Evolutionary conservation across 2,888 invertebrate species (phyloP).

Genomic region (Automeris io): DNA sequence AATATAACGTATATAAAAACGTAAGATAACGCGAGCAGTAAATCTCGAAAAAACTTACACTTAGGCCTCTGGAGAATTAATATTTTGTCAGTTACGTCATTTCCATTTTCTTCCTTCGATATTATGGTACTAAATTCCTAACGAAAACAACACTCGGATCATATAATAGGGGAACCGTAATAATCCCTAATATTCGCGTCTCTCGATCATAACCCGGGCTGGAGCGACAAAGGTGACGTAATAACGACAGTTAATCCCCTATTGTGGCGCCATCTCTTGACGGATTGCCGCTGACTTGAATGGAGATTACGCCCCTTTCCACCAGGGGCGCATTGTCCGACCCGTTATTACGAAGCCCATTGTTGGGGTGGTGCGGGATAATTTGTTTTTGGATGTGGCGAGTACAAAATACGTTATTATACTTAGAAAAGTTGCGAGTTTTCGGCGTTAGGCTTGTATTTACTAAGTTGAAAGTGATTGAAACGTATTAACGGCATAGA

Average conservation of each 20-base stretch:
- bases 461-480: too few relatives aligned
- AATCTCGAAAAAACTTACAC: too few relatives aligned
- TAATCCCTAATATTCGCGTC: constrained; percentile 71
- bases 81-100: too few relatives aligned
- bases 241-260: constrained; percentile 69
- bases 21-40: too few relatives aligned
- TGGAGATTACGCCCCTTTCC: constrained; percentile 51
- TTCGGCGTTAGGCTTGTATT: too few relatives aligned
- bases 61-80: too few relatives aligned
- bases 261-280: constrained; percentile 75
- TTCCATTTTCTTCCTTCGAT: too few relatives aligned
- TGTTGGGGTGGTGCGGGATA: constrained; percentile 42
- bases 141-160: constrained; percentile 12
- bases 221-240: constrained; percentile 67
- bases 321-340: constrained; percentile 62
- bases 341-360: constrained; percentile 52
- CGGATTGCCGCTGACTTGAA: constrained; percentile 64
- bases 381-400: constrained; percentile 49
- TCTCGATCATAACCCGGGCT: constrained; percentile 64
- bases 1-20: too few relatives aligned
- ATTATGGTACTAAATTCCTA: not conserved
- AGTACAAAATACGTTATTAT: too few relatives aligned
- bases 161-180: constrained; percentile 59
- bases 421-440: too few relatives aligned
- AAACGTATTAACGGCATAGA: too few relatives aligned